Evolutionary conservation across 2,888 invertebrate species (phyloP), one percentile per base, ranked within the genome.

Genomic region (Tetrapedia diversipes): DNA sequence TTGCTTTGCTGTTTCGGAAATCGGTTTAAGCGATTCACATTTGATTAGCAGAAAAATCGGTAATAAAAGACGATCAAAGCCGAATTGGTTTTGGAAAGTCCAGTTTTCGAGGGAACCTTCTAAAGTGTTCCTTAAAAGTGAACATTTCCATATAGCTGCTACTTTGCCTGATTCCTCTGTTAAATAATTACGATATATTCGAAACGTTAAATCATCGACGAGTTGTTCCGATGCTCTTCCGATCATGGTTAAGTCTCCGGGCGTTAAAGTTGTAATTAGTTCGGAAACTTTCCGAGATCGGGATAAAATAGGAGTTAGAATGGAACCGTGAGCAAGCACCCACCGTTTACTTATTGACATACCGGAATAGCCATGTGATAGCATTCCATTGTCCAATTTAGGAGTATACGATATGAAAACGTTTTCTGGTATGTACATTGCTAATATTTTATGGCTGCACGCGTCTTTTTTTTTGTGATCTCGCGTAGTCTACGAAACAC

Each of bases 271-370:
- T 51, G 49, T 60, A 11, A 89, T 34, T 11, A 80, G 80, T 7
- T 69, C 64, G 14, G 69, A 53, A 2, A 82, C 51, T 10, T 78
- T 47, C 4, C 53, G 22, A 34, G 79, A 79, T n/a, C 71, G 78
- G 34, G 75, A 45, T 80, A 92, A 92, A n/a, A 92, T 80, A 0
- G 93, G 92, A 0, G 92, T 92, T 19, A 94, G 89, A 14, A 93
- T 92, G 32, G 93, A 93, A 3, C 94, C 94, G 80, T 94, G 94
- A 0, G 93, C 93, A 6, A 94, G 89, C 37, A 94, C 92, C 93
- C 93, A 93, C 24, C 93, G 90, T n/a, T 92, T 89, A 57, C 92
- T 92, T 88, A 94, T 93, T 74, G 92, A 92, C 80, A 94, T 92
- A 22, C 94, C 94, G 3, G 94, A 94, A 0, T 93, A 92, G 1